Percentiles rank a stretch among this genome's conserved stretches.
phyloP scores from a whole-genome alignment of 2,888 invertebrate genomes.

The Spialia ferax region DNA sequence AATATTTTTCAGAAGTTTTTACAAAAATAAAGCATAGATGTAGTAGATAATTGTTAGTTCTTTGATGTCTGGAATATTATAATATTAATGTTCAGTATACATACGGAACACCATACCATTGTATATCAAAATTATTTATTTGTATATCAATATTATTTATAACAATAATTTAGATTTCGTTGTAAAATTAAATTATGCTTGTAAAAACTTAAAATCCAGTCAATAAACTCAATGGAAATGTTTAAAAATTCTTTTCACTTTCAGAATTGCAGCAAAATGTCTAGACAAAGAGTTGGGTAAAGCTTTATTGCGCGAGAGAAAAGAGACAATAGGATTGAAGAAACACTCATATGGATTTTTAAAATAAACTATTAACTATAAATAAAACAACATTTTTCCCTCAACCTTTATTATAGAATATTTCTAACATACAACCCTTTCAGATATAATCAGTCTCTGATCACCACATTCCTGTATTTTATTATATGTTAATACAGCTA shows the following conservation, averaged over 20 bases:
- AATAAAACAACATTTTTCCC: slow-evolving; percentile 34
- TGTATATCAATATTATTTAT: too few relatives aligned
- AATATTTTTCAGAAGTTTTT: too few relatives aligned
- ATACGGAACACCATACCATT: too few relatives aligned
- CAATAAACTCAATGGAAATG: too few relatives aligned
- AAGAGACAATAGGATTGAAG: slow-evolving; percentile 66
- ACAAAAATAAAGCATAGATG: too few relatives aligned
- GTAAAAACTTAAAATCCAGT: too few relatives aligned
- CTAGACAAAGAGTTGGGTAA: slow-evolving; percentile 90
- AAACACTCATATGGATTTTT: slow-evolving; percentile 86
- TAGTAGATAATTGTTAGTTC: too few relatives aligned
- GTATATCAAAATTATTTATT: too few relatives aligned
- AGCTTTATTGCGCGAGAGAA: slow-evolving; percentile 87
- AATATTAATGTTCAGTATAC: too few relatives aligned
- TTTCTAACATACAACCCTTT: not conserved
- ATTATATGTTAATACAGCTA: not conserved
- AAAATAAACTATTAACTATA: slow-evolving; percentile 63
- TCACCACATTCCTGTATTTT: not conserved
- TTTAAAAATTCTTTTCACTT: slow-evolving; percentile 46
- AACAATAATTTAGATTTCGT: too few relatives aligned
- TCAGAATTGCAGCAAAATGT: slow-evolving; percentile 85
- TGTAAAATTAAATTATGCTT: too few relatives aligned
- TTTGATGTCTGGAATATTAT: too few relatives aligned
- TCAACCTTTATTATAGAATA: slow-evolving; percentile 46
- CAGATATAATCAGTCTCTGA: not conserved